Percentiles rank a stretch among this genome's conserved stretches.
phyloP scores from a whole-genome alignment of 2,888 invertebrate genomes.

The Ditula angustiorana region DNA sequence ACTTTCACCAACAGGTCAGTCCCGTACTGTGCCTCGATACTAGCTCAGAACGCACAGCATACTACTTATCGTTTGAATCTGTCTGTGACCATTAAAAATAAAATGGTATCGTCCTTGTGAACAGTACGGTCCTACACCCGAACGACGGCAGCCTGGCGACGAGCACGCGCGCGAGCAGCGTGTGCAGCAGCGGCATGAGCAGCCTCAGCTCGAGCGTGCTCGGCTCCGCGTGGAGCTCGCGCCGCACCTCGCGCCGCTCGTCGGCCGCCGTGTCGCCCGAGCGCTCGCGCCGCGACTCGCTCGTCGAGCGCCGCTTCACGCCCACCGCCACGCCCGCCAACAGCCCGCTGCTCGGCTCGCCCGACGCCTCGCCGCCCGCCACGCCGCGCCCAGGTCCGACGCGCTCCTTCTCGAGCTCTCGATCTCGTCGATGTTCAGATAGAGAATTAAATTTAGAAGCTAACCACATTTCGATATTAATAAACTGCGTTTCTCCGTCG shows the following conservation, averaged over 20 bases:
- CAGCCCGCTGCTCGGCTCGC: slow-evolving; percentile 19
- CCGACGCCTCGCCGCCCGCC: slow-evolving; percentile 72
- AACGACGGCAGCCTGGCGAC: slow-evolving; percentile 92
- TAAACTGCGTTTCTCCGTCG: background rate
- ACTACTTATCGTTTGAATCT: too few relatives aligned
- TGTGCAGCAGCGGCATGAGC: slow-evolving; percentile 86
- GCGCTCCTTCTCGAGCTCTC: background rate
- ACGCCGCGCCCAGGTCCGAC: slow-evolving; percentile 87
- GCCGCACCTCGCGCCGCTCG: slow-evolving; percentile 85
- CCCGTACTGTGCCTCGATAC: too few relatives aligned
- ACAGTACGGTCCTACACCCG: slow-evolving; percentile 94
- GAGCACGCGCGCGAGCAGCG: slow-evolving; percentile 88
- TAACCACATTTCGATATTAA: too few relatives aligned
- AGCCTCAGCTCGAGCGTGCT: slow-evolving; percentile 79
- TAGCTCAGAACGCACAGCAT: too few relatives aligned
- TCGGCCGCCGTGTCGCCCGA: slow-evolving; percentile 82
- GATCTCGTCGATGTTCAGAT: too few relatives aligned
- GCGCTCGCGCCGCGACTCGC: slow-evolving; percentile 91
- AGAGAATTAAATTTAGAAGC: too few relatives aligned
- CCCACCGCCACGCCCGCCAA: slow-evolving; percentile 94
- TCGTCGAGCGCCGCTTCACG: slow-evolving; percentile 89
- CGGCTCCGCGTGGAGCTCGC: slow-evolving; percentile 87
- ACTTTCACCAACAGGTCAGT: slow-evolving; percentile 91
- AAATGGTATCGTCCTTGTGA: slow-evolving; percentile 30
- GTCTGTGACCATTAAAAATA: background rate